phyloP scores from a whole-genome alignment of 2,888 invertebrate genomes.

The Strigamia maritima region DNA sequence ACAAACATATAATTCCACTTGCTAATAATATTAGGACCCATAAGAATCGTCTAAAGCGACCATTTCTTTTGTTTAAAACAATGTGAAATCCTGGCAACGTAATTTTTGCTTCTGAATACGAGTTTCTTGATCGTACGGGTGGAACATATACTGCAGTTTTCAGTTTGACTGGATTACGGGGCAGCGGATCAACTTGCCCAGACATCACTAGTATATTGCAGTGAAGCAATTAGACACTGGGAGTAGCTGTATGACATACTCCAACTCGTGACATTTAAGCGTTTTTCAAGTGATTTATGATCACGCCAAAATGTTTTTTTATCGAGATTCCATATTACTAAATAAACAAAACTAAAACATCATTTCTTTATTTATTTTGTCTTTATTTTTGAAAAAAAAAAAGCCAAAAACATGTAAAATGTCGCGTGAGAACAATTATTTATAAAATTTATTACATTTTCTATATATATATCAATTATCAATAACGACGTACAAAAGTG shows the following conservation, averaged over 20 bases:
- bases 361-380: not conserved
- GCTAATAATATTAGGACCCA: not conserved
- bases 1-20: not conserved
- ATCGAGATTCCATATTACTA: too few relatives aligned
- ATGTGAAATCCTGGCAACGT: slow-evolving; percentile 8
- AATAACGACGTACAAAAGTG: slow-evolving; percentile 8
- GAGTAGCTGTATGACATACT: not conserved
- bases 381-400: not conserved
- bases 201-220: not conserved
- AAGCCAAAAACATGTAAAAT: not conserved
- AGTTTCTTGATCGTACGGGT: too few relatives aligned
- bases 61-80: not conserved
- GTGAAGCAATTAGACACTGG: not conserved
- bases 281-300: too few relatives aligned
- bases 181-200: not conserved
- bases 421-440: not conserved
- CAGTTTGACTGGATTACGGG: too few relatives aligned
- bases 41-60: not conserved
- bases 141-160: too few relatives aligned
- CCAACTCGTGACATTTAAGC: too few relatives aligned
- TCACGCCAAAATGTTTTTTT: too few relatives aligned
- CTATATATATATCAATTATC: too few relatives aligned
- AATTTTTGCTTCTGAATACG: not conserved
- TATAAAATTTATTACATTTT: slow-evolving; percentile 2
- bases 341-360: not conserved